Evolutionary conservation across 2,888 invertebrate genomes (phyloP).

Genomic region (Cinara cedri): DNA sequence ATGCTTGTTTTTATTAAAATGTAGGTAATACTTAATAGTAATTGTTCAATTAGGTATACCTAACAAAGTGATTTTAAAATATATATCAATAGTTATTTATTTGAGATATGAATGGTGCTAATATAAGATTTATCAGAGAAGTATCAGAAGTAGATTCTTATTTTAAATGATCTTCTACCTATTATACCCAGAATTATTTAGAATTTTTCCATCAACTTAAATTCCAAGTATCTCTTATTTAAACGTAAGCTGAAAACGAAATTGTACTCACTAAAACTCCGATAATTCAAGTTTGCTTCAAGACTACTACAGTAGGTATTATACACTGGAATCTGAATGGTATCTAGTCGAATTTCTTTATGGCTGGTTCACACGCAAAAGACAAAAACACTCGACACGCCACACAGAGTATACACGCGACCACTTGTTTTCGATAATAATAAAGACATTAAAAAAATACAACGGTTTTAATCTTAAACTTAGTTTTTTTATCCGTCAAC

Average conservation of each 20-base stretch:
- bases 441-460: not conserved
- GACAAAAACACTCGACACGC: slow-evolving; percentile 12
- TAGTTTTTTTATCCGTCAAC: slow-evolving; percentile 7
- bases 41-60: too few relatives aligned
- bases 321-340: not conserved
- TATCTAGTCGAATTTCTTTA: not conserved
- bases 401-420: slow-evolving; percentile 12
- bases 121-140: too few relatives aligned
- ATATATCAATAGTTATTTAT: too few relatives aligned
- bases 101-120: too few relatives aligned
- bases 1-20: too few relatives aligned
- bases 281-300: not conserved
- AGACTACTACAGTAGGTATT: not conserved
- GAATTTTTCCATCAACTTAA: not conserved
- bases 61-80: not conserved
- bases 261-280: slow-evolving; percentile 8
- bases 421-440: slow-evolving; percentile 26
- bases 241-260: not conserved
- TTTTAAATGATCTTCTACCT: too few relatives aligned
- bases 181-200: not conserved
- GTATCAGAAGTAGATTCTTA: too few relatives aligned
- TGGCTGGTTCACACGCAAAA: not conserved
- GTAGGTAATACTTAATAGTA: not conserved
- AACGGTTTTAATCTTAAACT: not conserved
- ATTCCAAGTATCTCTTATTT: not conserved